Base-by-base conservation (phyloP, 2,113 vertebrate genomes). In the Podarcis muralis region DNA sequence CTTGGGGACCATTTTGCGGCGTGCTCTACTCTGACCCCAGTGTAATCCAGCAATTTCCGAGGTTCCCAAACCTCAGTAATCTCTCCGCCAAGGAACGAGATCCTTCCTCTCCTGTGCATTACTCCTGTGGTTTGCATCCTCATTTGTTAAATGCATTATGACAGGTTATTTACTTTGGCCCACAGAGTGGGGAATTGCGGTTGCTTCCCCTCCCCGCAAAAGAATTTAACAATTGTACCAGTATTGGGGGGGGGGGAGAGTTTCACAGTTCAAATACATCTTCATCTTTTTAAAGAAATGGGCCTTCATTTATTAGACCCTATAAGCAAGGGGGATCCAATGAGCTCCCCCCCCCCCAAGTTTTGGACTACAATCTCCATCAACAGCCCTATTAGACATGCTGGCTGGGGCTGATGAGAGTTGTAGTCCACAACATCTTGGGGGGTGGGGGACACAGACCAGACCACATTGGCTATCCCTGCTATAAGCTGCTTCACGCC, bases 81-180 rank as follows among this genome's bases (percentile, higher is more conserved):
- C 59, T 77, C 27, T 40, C 40, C 27, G 8, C 72, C 71, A 76
- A 43, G 57, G 80, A 88, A 48, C 20, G 71, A 35, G 16, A 72
- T n/a, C 62, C 35, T 75, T 53, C 72, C 4, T 71, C 80, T 68
- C 27, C 37, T 75, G 35, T 77, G 40, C 57, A 66, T 35, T 88
- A 62, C 59, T 32, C 37, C 1, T 68, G 74, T 25, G 23, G 81
- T 65, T 77, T 83, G 81, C 40, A 53, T 53, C 25, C 5, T 76
- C 87, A 35, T 83, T 88, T 76, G 27, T 77, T 77, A 74, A 66
- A 83, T 76, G 72, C 37, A 76, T 68, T 35, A 77, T 83, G 87
- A 88, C 87, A 48, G 32, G 57, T 32, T 76, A 48, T 83, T 83
- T 76, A 66, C 80, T 30, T 83, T 83, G 71, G 59, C 25, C 35